Evolutionary conservation across 2,888 invertebrate species (phyloP).

Genomic region (Drosophila paranaensis): DNA sequence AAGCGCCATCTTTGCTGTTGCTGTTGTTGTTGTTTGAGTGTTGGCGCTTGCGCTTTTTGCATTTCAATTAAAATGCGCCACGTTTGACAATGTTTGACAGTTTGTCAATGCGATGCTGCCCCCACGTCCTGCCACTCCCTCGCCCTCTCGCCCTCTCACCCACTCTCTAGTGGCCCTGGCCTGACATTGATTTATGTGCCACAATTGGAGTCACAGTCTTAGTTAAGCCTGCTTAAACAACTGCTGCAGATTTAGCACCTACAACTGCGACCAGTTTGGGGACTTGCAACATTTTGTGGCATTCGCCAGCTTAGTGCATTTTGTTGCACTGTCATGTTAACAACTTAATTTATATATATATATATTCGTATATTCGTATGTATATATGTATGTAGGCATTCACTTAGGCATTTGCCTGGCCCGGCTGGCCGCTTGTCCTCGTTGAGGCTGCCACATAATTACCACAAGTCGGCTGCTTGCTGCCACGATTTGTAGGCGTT

Average conservation of each 20-base stretch:
- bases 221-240: constrained; percentile 36
- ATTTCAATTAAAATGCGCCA: constrained; percentile 78
- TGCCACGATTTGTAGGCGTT: constrained; percentile 79
- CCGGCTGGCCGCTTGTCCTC: constrained; percentile 54
- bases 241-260: constrained; percentile 46
- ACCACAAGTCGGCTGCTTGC: constrained; percentile 27
- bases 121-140: background rate
- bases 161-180: background rate
- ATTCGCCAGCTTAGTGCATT: constrained; percentile 54
- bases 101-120: constrained; percentile 66
- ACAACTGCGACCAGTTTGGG: constrained; percentile 26
- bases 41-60: constrained; percentile 82
- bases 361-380: background rate
- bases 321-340: constrained; percentile 84
- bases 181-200: constrained; percentile 69
- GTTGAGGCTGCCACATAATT: constrained; percentile 62
- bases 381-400: background rate
- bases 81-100: constrained; percentile 76
- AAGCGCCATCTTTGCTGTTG: constrained; percentile 64
- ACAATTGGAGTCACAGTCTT: constrained; percentile 45
- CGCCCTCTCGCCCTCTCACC: background rate
- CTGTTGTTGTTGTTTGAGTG: constrained; percentile 41
- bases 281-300: constrained; percentile 36
- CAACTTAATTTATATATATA: constrained; percentile 83
- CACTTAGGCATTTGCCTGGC: constrained; percentile 46